Percentiles rank a stretch among this genome's conserved stretches.
Conservation (phyloP, 2,113 vertebrate species). For the Columbina picui region DNA sequence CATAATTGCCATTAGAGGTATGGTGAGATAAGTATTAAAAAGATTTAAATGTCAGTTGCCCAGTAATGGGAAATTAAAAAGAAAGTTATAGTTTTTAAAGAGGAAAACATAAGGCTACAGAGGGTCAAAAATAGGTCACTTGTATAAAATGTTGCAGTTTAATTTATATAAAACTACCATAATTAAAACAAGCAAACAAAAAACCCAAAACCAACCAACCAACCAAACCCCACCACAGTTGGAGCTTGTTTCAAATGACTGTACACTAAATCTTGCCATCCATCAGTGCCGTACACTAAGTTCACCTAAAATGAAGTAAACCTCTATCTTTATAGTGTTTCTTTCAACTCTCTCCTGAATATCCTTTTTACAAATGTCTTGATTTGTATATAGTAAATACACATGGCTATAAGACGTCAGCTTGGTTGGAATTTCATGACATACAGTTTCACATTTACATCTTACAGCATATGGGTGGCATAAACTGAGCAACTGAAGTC, state of each 20-base stretch:
- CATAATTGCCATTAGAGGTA: conserved; percentile 74
- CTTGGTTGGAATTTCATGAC: conserved; percentile 49
- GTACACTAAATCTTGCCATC: conserved; percentile 53
- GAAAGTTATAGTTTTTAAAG: conserved; percentile 71
- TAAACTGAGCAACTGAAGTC: conserved; percentile 29
- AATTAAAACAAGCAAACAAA: conserved; percentile 55
- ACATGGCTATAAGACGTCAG: conserved; percentile 22
- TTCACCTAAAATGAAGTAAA: conserved; percentile 30
- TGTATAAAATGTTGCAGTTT: conserved; percentile 77
- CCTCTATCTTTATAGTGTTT: not conserved
- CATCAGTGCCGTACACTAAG: conserved; percentile 19
- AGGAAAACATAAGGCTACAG: conserved; percentile 61
- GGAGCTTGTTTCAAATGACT: conserved; percentile 49
- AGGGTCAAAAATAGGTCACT: conserved; percentile 72
- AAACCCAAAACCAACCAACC: not conserved
- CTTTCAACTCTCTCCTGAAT: not conserved
- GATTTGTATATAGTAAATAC: conserved; percentile 64
- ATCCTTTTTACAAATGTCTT: conserved; percentile 36
- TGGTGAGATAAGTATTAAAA: conserved; percentile 74
- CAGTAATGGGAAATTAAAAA: conserved; percentile 64
- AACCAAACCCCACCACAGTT: not conserved
- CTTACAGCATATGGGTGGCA: conserved; percentile 27
- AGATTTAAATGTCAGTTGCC: conserved; percentile 60
- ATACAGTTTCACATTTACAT: not conserved
- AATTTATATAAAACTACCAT: conserved; percentile 78